phyloP scores from a whole-genome alignment of 2,113 vertebrate genomes.

The Collichthys lucidus region DNA sequence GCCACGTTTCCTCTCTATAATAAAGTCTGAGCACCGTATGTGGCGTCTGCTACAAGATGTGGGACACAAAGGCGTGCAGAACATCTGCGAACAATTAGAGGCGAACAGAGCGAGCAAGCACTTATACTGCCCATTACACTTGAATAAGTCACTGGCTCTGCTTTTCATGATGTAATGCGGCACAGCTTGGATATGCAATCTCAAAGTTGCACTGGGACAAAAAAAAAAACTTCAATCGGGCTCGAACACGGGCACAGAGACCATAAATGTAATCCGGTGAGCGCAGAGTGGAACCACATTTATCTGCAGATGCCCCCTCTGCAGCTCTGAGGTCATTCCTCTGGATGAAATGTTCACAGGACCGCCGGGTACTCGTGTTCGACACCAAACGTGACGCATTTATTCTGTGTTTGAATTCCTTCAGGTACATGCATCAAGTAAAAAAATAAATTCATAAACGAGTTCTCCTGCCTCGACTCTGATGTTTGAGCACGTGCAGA shows the following conservation, averaged over 20 bases:
- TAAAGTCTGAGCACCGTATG: constrained; percentile 57
- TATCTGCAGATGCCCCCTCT: constrained; percentile 8
- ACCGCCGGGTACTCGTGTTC: constrained; percentile 2
- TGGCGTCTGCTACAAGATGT: constrained; percentile 64
- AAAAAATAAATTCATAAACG: background rate
- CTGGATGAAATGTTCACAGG: constrained; percentile 12
- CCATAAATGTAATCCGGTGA: constrained; percentile 11
- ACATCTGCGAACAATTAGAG: constrained; percentile 83
- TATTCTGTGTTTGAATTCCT: constrained; percentile 6
- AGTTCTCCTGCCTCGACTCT: background rate
- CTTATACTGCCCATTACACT: constrained; percentile 81
- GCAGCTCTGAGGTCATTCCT: constrained; percentile 42
- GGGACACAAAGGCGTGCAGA: constrained; percentile 75
- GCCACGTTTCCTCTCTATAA: constrained; percentile 55
- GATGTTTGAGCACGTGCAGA: background rate
- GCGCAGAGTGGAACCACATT: constrained; percentile 63
- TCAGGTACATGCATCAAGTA: background rate
- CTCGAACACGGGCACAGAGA: constrained; percentile 23
- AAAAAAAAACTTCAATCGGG: constrained; percentile 59
- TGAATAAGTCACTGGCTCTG: constrained; percentile 75
- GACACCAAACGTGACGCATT: constrained; percentile 21
- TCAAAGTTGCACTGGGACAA: constrained; percentile 56
- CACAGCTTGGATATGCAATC: constrained; percentile 60
- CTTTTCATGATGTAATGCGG: constrained; percentile 75
- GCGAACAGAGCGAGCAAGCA: constrained; percentile 63